Base-by-base conservation (phyloP, 1,140 invertebrate genomes). In the Chionoecetes opilio region DNA sequence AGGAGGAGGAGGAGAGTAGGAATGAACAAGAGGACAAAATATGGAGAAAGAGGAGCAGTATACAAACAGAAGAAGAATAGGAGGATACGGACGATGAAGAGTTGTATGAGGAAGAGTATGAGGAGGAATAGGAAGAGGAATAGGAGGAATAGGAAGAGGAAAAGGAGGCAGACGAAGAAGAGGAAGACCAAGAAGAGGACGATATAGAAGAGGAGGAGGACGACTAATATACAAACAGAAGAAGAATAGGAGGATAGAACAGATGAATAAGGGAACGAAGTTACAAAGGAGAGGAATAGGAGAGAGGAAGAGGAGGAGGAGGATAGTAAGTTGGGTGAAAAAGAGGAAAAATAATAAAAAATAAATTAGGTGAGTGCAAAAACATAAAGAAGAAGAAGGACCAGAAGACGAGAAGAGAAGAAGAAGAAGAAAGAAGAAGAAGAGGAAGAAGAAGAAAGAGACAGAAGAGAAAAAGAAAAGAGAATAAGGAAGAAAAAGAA, bases 71-170 rank as follows among this genome's bases (percentile, higher is more conserved):
- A 26, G 35, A 46, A 29, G 38, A 89, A 9, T 17, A 0, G 14
- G 14, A 46, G 37, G 87, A 89, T 29, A 32, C 31, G n/a, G 87
- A 89, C 29, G 38, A 46, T 3, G 38, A n/a, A 31, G 21, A n/a
- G 63, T 17, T 5, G 41, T 5, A 75, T 41, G n/a, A 32, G 34
- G 32, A 26, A 11, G 5, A 32, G 5, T 2, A 41, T 6, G 5
- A 3, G 34, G n/a, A 34, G 0, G 26, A 32, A 34, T n/a, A 53
- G 91, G 29, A 37, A 37, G 29, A 53, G 91, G 37, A 29, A 2
- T 34, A 63, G 91, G 35, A 37, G 37, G 91, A 84, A 34, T 35
- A 84, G 82, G 11, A 92, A n/a, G 88, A 84, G 91, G 32, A 32
- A n/a, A 11, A 91, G 53, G 34, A 84, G 35, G 32, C 35, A 63